Percentiles rank a stretch among this genome's conserved stretches.
These are phyloP conservation scores for Vanessa atalanta DNA, from an alignment of 1,140 invertebrate genomes.

Conservation along the genomic window DNA sequence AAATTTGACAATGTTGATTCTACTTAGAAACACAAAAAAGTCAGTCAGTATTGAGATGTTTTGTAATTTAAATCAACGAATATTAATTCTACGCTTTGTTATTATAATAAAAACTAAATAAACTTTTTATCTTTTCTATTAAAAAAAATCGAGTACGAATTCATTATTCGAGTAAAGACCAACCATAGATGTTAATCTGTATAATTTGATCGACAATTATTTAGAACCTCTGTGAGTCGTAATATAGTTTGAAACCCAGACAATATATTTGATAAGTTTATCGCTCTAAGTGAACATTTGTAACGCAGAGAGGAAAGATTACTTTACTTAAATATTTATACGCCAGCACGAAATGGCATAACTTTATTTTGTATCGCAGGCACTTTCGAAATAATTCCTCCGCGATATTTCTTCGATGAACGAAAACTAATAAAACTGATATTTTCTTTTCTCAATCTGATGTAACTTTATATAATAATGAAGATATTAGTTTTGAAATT, in stretches of 20 bases:
- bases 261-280: slow-evolving; percentile 27
- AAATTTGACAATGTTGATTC: too few species aligned
- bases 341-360: slow-evolving; percentile 8
- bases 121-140: too few species aligned
- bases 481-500: background rate
- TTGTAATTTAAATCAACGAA: too few species aligned
- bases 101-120: too few species aligned
- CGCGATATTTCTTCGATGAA: background rate
- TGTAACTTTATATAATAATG: background rate
- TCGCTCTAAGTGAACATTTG: slow-evolving; percentile 24
- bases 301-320: slow-evolving; percentile 29
- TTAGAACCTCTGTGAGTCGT: background rate
- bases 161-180: too few species aligned
- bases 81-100: too few species aligned
- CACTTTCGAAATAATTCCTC: slow-evolving; percentile 14
- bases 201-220: too few species aligned
- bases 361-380: slow-evolving; percentile 23
- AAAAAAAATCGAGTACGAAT: too few species aligned
- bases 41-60: too few species aligned
- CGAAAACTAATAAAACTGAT: background rate
- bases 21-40: too few species aligned
- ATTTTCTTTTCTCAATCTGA: too few species aligned
- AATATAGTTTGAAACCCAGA: slow-evolving; percentile 26
- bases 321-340: slow-evolving; percentile 33
- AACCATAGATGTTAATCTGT: too few species aligned